Conservation (phyloP, 2,797 vertebrate genomes). For the Syndactyla subalaris region DNA sequence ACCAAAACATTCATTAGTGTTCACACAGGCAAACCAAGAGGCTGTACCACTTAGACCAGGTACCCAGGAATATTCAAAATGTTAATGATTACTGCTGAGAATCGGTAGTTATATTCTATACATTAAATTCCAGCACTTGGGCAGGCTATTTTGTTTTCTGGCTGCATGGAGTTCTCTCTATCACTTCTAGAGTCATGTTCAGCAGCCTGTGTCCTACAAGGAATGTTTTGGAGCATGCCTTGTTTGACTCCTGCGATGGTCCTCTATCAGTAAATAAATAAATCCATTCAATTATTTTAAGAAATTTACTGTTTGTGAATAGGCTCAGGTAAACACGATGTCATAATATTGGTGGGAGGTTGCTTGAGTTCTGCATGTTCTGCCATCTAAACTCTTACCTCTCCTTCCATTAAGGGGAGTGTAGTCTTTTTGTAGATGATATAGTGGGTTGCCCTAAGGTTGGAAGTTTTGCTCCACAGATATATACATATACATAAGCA, state of each 20-base stretch:
- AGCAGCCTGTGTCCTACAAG: neutral
- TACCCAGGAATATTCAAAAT: neutral
- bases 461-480: neutral
- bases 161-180: neutral
- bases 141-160: neutral
- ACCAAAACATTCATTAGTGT: neutral
- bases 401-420: neutral
- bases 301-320: neutral
- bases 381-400: neutral
- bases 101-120: neutral
- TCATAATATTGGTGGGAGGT: neutral
- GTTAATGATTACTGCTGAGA: neutral
- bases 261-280: neutral
- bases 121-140: neutral
- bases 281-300: fast-evolving
- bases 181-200: neutral
- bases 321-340: neutral
- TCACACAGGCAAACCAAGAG: neutral
- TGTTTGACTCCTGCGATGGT: neutral
- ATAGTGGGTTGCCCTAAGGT: neutral
- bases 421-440: neutral
- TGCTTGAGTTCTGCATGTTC: neutral
- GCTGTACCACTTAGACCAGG: neutral
- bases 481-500: neutral
- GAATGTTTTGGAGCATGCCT: neutral